These are phyloP conservation scores for Mythimna albipuncta DNA, from an alignment of 2,888 invertebrate genomes.

Conservation along the genomic window DNA sequence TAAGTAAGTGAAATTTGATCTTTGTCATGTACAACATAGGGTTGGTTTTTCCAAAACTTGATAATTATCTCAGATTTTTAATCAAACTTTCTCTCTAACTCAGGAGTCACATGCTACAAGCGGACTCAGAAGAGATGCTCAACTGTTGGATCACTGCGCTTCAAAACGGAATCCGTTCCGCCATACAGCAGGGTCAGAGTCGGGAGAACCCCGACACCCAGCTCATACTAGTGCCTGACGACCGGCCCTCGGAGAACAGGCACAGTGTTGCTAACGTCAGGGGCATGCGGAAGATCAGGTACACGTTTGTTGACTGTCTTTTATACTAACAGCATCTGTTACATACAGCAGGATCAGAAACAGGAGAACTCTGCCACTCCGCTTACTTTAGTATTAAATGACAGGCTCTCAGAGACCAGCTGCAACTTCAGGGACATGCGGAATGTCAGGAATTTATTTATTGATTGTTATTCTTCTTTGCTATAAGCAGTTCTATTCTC, in stretches of 20 bases:
- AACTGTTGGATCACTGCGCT: constrained; percentile 97
- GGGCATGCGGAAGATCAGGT: constrained; percentile 85
- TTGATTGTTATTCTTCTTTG: not conserved
- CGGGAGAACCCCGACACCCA: constrained; percentile 85
- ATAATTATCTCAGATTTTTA: not conserved
- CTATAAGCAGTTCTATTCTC: no score
- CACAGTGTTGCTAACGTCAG: constrained; percentile 67
- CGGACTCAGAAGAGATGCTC: constrained; percentile 98
- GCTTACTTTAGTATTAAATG: constrained; percentile 79
- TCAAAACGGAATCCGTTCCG: constrained; percentile 96
- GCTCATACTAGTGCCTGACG: constrained; percentile 81
- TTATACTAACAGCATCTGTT: not conserved
- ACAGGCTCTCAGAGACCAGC: constrained; percentile 69
- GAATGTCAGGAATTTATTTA: constrained; percentile 59
- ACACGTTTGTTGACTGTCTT: constrained; percentile 4
- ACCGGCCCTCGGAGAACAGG: constrained; percentile 69
- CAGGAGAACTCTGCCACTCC: constrained; percentile 84
- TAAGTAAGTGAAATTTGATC: not conserved
- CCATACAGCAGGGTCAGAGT: constrained; percentile 93
- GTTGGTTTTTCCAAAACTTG: not conserved
- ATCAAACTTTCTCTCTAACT: constrained; percentile 29
- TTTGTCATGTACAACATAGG: not conserved
- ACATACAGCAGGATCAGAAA: constrained; percentile 93
- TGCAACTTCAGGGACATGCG: constrained; percentile 76
- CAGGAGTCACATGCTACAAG: constrained; percentile 99